These are phyloP conservation scores for Nymphicus hollandicus DNA, from an alignment of 2,113 vertebrate genomes.

Conservation along the genomic window DNA sequence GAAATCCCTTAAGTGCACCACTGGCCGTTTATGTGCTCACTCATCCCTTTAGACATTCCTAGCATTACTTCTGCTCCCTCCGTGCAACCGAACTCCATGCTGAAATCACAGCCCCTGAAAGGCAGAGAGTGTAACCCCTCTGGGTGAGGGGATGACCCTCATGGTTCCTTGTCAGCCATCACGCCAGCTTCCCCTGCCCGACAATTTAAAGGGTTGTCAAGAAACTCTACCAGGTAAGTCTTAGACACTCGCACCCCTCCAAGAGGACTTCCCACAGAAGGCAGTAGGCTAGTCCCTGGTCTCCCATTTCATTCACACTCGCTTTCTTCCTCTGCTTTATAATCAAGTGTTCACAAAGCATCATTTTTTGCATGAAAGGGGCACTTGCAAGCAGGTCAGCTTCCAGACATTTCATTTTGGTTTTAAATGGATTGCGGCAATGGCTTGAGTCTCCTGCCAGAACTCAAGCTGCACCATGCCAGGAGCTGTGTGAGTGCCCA, in stretches of 20 bases:
- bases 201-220: neutral
- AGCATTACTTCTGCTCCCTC: neutral
- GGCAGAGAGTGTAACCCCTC: neutral
- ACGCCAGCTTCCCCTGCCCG: neutral
- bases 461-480: neutral
- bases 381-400: neutral
- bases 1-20: neutral
- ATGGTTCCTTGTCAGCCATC: neutral
- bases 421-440: neutral
- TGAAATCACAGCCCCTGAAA: rapidly evolving
- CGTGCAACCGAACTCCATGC: neutral
- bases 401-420: neutral
- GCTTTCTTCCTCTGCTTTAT: neutral
- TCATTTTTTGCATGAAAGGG: neutral
- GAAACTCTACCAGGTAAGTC: neutral
- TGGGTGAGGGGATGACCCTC: neutral
- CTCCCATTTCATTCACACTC: neutral
- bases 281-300: neutral
- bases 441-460: neutral
- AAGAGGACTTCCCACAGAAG: neutral
- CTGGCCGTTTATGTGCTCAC: rapidly evolving
- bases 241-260: rapidly evolving
- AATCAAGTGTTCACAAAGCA: neutral
- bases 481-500: neutral
- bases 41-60: neutral